Percentiles rank a stretch among this genome's conserved stretches.
Evolutionary conservation across 2,888 invertebrate species (phyloP).

Genomic region (Hypomecis atomaria): DNA sequence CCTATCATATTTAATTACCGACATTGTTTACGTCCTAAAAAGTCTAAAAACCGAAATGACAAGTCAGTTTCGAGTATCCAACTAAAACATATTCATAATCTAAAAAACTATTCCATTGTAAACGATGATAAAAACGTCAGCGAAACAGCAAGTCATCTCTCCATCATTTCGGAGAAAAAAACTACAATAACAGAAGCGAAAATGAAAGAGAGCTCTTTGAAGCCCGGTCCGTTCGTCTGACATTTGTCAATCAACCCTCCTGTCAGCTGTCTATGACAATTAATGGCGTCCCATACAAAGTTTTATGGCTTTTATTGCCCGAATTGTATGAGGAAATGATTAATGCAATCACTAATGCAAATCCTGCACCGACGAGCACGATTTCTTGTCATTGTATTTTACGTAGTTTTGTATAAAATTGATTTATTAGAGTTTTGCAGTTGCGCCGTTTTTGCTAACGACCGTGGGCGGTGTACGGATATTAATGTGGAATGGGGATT

Average conservation of each 20-base stretch:
- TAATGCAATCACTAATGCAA: slow-evolving; percentile 84
- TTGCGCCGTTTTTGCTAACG: slow-evolving; percentile 57
- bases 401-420: slow-evolving; percentile 75
- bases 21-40: slow-evolving; percentile 5
- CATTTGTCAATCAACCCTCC: slow-evolving; percentile 83
- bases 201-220: slow-evolving; percentile 53
- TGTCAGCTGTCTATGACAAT: slow-evolving; percentile 83
- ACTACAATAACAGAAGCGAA: slow-evolving; percentile 44
- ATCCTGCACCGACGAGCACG: slow-evolving; percentile 69
- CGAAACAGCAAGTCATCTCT: slow-evolving; percentile 59
- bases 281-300: slow-evolving; percentile 80
- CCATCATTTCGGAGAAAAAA: slow-evolving; percentile 56
- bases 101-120: slow-evolving; percentile 29
- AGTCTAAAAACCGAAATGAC: slow-evolving; percentile 2
- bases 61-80: slow-evolving; percentile 15
- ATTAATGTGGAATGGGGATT: slow-evolving; percentile 47
- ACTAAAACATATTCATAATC: slow-evolving; percentile 8
- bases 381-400: slow-evolving; percentile 58
- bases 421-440: slow-evolving; percentile 72
- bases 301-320: slow-evolving; percentile 80
- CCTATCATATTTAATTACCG: slow-evolving; percentile 17
- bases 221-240: slow-evolving; percentile 62
- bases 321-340: slow-evolving; percentile 78
- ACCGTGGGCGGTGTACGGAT: slow-evolving; percentile 61
- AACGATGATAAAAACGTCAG: slow-evolving; percentile 45